phyloP scores from a whole-genome alignment of 2,113 vertebrate species.

The Pterocles gutturalis region DNA sequence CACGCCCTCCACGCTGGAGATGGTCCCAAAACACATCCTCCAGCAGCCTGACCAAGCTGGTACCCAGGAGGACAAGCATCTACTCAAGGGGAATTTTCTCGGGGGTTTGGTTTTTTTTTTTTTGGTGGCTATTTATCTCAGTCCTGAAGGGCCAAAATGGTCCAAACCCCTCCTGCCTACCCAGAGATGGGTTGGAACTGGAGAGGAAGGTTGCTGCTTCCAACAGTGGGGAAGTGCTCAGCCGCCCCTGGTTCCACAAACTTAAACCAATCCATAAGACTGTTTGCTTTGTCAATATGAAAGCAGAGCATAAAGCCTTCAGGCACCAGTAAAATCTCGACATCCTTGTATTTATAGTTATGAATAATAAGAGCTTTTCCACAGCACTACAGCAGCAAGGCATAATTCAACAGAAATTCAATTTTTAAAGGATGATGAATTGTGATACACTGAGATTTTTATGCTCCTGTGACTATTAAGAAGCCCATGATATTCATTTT shows the following conservation, averaged over 20 bases:
- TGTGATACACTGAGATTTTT: constrained; percentile 63
- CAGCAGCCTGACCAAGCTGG: not conserved
- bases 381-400: constrained; percentile 25
- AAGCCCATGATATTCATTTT: constrained; percentile 54
- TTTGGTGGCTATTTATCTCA: not conserved
- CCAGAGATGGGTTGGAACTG: accelerated
- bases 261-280: not conserved
- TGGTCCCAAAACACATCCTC: accelerated
- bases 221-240: not conserved
- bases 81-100: accelerated
- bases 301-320: constrained; percentile 39
- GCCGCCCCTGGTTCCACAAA: not conserved
- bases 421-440: constrained; percentile 69
- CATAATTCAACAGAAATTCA: constrained; percentile 65
- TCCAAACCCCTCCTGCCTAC: not conserved
- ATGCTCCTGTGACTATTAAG: constrained; percentile 62
- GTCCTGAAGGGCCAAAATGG: not conserved
- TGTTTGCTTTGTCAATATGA: constrained; percentile 54
- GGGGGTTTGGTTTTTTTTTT: not conserved
- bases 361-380: constrained; percentile 67
- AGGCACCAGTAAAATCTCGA: constrained; percentile 50
- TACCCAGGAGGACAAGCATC: not conserved
- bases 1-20: not conserved
- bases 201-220: not conserved
- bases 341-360: constrained; percentile 60